These are phyloP conservation scores for Coenonympha arcania DNA, from an alignment of 2,888 invertebrate species.

Conservation along the genomic window DNA sequence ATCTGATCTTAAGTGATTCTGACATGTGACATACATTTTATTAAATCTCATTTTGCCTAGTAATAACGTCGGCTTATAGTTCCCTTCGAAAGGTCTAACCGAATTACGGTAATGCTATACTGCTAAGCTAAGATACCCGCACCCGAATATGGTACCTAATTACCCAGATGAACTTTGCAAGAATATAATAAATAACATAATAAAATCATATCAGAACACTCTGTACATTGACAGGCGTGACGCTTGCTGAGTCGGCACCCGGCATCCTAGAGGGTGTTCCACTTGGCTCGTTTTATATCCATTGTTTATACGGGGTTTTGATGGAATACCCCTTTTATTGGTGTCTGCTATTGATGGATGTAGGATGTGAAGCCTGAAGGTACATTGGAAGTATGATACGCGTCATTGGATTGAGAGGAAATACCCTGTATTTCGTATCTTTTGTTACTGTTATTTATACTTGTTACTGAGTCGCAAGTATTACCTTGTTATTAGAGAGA, in stretches of 20 bases:
- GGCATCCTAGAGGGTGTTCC: slow-evolving; percentile 64
- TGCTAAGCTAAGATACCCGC: too few species aligned
- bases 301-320: slow-evolving; percentile 64
- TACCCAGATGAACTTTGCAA: too few species aligned
- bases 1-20: too few species aligned
- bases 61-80: too few species aligned
- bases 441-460: not conserved
- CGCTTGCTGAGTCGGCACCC: slow-evolving; percentile 57
- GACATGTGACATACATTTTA: too few species aligned
- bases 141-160: too few species aligned
- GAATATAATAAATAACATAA: slow-evolving; percentile 10
- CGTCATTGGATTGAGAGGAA: slow-evolving; percentile 3
- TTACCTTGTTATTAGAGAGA: too few species aligned
- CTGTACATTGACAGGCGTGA: slow-evolving; percentile 56
- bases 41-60: too few species aligned
- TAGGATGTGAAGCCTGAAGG: not conserved
- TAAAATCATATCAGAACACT: slow-evolving; percentile 33
- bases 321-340: slow-evolving; percentile 51
- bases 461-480: not conserved
- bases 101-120: too few species aligned
- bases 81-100: too few species aligned
- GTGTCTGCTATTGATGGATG: slow-evolving; percentile 12
- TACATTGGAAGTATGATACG: slow-evolving; percentile 1
- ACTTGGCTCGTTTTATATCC: slow-evolving; percentile 68
- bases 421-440: not conserved